Base-by-base conservation (phyloP, 2,888 invertebrate genomes). In the Eledone cirrhosa region DNA sequence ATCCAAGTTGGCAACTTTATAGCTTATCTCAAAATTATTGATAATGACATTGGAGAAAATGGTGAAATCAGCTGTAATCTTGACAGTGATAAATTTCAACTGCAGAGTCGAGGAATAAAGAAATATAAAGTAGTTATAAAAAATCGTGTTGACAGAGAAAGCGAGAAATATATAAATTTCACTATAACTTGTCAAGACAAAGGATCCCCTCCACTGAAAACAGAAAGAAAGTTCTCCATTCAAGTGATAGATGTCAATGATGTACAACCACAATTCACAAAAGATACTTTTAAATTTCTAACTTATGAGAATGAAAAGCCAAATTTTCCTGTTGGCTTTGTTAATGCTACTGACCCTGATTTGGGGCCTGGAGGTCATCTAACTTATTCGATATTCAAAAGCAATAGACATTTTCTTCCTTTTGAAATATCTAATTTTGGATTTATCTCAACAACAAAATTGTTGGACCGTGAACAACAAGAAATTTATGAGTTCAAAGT, bases 341-440 rank as follows among this genome's bases (percentile, higher is more conserved):
- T 87, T 1, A 77, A 74, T 31, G 88, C 88, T 11, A 77, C 80
- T 31, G 88, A 88, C 78, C 41, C 72, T n/a, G 86, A 87, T 65
- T 79, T 78, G 22, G 84, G 82, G 0, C 78, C 80, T 11, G 85
- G 85, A 82, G 83, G 83, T 29, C 65, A 79, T 53, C 81, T 86
- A 22, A 79, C 81, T 3, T 98, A 96, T 90, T 79, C 81, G 47
- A 75, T 72, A n/a, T 78, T 85, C 7, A 78, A 81, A 78, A 79
- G 79, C 19, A 81, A 84, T 31, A 77, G 80, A 78, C 59, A 74
- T 29, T 74, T 77, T 65, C 79, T 82, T 14, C 84, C 85, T 76
- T 79, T 79, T 78, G 94, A 97, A 41, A 41, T 41, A 41, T 41
- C 41, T 41, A 41, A 41, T 41, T 41, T 41, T 41, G 41, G 41